Evolutionary conservation across 2,797 vertebrate species (phyloP), one percentile per base, ranked within the genome.

Genomic region (Jordanella pulchra): DNA sequence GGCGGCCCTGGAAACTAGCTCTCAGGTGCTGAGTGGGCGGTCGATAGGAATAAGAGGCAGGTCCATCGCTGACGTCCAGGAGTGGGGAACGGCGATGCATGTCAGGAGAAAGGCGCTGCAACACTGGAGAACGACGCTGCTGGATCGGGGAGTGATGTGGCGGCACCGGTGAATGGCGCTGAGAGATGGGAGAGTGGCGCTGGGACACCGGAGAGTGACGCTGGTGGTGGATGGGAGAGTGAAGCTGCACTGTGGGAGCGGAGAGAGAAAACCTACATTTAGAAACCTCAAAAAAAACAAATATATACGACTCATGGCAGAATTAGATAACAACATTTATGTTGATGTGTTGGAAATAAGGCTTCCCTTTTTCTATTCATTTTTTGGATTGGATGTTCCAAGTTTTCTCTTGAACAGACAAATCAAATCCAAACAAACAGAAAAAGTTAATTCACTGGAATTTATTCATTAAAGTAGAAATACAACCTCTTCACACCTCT

Each of bases 1-100:
- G 96, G 0, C 97, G 96, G 21, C 97, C 97, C 82, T 98, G 97
- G 93, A 99, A 99, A 78, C 96, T 97, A 48, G 97, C 97, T 65
- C 97, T 95, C 85, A 96, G 95, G 90, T 97, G 97, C 71, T 97
- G 97, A 79, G 93, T 96, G 27, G 96, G 90, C 0, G 97, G 96
- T 51, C 97, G 95, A 90, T 95, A 93, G 51, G 97, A 97, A 83
- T 93, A 95, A 58, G 95, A 94, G 67, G 96, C 96, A 2, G 95
- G 92, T 2, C 93, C 93, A 21, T 94, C 54, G 78, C 91, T 93
- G 70, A 96, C 91, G 1, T 95, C 94, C 9, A 95, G 91, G 23
- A 94, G 85, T 14, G 96, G 95, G 0, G 93, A 94, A 64, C 96
- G 95, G 71, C 95, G 96, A 63, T 96, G 95, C 86, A 95, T 93